Conservation (phyloP, 2,797 vertebrate species). For the Ctenochaetus hawaiiensis region DNA sequence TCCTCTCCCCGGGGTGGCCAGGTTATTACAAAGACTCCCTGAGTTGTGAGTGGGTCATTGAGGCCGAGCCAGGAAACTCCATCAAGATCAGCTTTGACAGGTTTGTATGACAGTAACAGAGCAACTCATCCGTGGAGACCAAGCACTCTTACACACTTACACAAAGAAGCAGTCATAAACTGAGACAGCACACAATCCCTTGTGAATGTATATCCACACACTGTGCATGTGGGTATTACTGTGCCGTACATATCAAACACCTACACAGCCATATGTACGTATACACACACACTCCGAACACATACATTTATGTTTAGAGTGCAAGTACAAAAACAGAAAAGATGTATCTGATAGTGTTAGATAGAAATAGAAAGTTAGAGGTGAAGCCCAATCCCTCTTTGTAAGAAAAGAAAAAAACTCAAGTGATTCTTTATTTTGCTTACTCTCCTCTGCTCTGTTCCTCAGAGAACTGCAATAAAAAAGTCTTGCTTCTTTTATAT, state of each 20-base stretch:
- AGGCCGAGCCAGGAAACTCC: constrained; percentile 96
- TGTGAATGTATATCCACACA: background rate
- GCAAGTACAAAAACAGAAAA: constrained; percentile 21
- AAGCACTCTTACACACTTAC: constrained; percentile 22
- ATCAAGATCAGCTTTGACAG: constrained; percentile 99
- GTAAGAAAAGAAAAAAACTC: constrained; percentile 48
- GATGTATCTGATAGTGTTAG: background rate
- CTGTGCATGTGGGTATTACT: background rate
- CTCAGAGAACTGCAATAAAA: constrained; percentile 24
- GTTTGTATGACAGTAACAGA: constrained; percentile 79
- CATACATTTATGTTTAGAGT: background rate
- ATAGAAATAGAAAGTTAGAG: constrained; percentile 46
- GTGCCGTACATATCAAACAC: background rate
- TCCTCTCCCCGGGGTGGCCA: constrained; percentile 98
- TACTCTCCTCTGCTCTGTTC: constrained; percentile 17
- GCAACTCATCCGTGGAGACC: constrained; percentile 46
- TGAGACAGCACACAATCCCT: background rate
- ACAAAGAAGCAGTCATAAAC: constrained; percentile 8
- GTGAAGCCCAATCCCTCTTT: constrained; percentile 32
- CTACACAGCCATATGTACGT: background rate
- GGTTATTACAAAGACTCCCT: constrained; percentile 99
- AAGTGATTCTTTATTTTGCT: constrained; percentile 43
- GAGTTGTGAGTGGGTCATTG: constrained; percentile 99
- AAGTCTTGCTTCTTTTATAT: constrained; percentile 27
- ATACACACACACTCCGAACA: background rate